Evolutionary conservation across 1,140 invertebrate genomes (phyloP).

Genomic region (Scaptomyza graminum): DNA sequence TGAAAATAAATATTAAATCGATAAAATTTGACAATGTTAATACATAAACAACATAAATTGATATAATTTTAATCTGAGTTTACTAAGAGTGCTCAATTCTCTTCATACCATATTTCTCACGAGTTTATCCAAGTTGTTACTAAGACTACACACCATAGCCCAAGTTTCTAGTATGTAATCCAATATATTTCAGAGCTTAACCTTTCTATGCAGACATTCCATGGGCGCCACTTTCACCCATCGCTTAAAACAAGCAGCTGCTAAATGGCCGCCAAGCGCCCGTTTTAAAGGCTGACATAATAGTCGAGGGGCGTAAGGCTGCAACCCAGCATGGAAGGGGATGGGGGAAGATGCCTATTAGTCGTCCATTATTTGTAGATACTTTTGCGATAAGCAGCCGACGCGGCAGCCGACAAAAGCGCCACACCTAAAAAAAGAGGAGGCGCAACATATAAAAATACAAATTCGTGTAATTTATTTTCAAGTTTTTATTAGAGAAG

Average conservation of each 20-base stretch:
- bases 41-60: not conserved
- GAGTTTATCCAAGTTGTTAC: not conserved
- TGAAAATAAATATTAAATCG: not conserved
- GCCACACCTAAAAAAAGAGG: conserved; percentile 60
- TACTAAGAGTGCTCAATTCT: not conserved
- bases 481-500: conserved; percentile 68
- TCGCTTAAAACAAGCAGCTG: conserved; percentile 35
- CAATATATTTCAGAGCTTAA: conserved; percentile 28
- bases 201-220: conserved; percentile 31
- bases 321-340: not conserved
- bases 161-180: conserved; percentile 12
- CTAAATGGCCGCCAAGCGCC: conserved; percentile 52
- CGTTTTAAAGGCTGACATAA: conserved; percentile 64
- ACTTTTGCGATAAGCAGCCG: conserved; percentile 74
- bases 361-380: conserved; percentile 79
- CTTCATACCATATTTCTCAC: not conserved
- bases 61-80: not conserved
- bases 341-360: conserved; percentile 60
- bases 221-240: conserved; percentile 35
- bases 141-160: not conserved
- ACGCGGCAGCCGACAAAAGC: conserved; percentile 41
- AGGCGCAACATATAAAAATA: conserved; percentile 47
- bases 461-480: conserved; percentile 80
- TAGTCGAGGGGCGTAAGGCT: conserved; percentile 36
- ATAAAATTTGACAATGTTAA: no score